These are phyloP conservation scores for Theristicus caerulescens DNA, from an alignment of 2,113 vertebrate genomes.

Conservation along the genomic window DNA sequence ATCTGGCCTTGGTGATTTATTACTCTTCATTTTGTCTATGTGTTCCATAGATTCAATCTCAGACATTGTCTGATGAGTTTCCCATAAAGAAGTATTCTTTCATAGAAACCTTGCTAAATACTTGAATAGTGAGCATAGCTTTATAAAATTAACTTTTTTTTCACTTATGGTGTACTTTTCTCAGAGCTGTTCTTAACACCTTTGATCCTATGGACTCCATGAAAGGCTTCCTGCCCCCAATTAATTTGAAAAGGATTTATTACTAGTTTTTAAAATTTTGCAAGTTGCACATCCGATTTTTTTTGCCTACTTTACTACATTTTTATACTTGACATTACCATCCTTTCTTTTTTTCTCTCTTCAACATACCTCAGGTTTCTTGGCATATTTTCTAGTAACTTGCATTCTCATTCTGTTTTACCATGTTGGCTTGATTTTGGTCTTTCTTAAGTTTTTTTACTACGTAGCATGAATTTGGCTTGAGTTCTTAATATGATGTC, in stretches of 20 bases:
- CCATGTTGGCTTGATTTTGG: background rate
- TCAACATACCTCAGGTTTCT: background rate
- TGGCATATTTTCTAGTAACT: background rate
- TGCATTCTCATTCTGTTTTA: background rate
- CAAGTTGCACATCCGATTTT: background rate
- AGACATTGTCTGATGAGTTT: background rate
- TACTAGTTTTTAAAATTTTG: background rate
- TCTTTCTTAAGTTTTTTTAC: background rate
- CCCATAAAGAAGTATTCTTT: background rate
- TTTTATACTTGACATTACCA: background rate
- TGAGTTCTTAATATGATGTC: background rate
- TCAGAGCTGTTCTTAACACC: background rate
- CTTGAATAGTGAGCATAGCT: background rate
- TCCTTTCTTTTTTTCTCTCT: background rate
- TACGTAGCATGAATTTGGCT: background rate
- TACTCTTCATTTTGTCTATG: background rate
- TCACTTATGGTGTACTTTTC: background rate
- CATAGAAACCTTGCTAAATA: background rate
- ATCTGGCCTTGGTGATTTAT: background rate
- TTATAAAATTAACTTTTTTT: background rate
- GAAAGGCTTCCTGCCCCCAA: background rate
- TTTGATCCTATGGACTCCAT: background rate
- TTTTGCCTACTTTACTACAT: background rate
- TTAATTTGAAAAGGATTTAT: background rate
- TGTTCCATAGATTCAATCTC: background rate